Base-by-base conservation (phyloP, 2,888 invertebrate species). In the Agrilus biguttatus region DNA sequence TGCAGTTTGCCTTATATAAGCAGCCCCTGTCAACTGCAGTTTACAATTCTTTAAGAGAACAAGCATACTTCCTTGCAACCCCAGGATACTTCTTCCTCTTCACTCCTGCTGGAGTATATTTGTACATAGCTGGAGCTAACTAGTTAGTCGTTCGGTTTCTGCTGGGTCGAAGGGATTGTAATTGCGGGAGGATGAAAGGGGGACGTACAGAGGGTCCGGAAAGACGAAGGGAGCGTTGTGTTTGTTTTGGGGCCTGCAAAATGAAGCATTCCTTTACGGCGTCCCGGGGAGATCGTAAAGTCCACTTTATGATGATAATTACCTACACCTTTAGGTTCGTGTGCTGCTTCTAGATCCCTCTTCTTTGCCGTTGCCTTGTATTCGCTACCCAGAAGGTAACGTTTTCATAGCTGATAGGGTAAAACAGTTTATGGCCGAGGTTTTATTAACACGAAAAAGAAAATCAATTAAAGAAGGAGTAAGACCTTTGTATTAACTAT, bases 231-330 rank as follows among this genome's bases (percentile, higher is more conserved):
- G 47, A 55, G 55, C 54, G 53, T 53, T 53, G 52, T 57, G 55
- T 57, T 58, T 57, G 55, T 57, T 56, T 53, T 52, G 53, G 55
- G 55, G 51, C 52, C 48, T 47, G 50, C 53, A 57, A 60, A 61
- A 62, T 61, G 61, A 62, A 59, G 58, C 60, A 62, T 63, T 63
- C 61, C 62, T 62, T 62, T 62, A 61, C 58, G 56, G 59, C 54
- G 53, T 44, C 51, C 49, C 52, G 44, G 55, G 57, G 60, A 57
- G 61, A 61, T 64, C 67, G 67, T 67, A 67, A 66, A 67, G 63
- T 65, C 64, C 65, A 65, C 61, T 67, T 66, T 66, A 66, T 60
- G 65, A 64, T 64, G 64, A 65, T 65, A 66, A 67, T 67, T 67
- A 67, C 62, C 59, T 58, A 52, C 51, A 49, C 51, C 53, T 47